Conservation (phyloP, 2,797 vertebrate species). For the Spondyliosoma cantharus region DNA sequence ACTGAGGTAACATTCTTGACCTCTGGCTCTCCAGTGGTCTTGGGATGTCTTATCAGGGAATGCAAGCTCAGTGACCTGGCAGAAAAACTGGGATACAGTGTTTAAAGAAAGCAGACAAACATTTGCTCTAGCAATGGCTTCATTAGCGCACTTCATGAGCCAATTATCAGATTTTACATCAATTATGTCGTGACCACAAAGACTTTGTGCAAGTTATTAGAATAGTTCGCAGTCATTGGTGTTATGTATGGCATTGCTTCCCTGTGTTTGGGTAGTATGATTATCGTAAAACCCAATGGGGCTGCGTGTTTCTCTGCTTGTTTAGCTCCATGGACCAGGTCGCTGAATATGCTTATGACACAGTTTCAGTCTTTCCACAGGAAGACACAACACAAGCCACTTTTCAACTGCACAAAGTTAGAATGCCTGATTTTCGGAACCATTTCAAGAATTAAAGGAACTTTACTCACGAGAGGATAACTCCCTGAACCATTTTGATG, state of each 20-base stretch:
- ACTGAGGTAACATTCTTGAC: constrained; percentile 62
- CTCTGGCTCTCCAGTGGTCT: constrained; percentile 38
- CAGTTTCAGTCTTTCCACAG: not conserved
- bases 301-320: not conserved
- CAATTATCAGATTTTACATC: not conserved
- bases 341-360: not conserved
- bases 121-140: not conserved
- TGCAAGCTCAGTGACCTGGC: constrained; percentile 49
- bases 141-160: not conserved
- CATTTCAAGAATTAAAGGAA: not conserved
- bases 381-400: not conserved
- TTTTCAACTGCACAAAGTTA: not conserved
- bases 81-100: constrained; percentile 1
- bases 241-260: not conserved
- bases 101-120: constrained; percentile 22
- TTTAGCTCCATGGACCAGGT: not conserved
- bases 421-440: not conserved
- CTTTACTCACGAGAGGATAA: too few species aligned
- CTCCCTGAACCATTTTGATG: not conserved
- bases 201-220: not conserved
- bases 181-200: not conserved
- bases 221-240: not conserved
- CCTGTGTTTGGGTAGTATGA: not conserved
- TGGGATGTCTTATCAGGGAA: constrained; percentile 29
- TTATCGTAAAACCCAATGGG: not conserved